These are phyloP conservation scores for Trididemnum clinides DNA, from an alignment of 23 tunicate genomes.

Conservation along the genomic window DNA sequence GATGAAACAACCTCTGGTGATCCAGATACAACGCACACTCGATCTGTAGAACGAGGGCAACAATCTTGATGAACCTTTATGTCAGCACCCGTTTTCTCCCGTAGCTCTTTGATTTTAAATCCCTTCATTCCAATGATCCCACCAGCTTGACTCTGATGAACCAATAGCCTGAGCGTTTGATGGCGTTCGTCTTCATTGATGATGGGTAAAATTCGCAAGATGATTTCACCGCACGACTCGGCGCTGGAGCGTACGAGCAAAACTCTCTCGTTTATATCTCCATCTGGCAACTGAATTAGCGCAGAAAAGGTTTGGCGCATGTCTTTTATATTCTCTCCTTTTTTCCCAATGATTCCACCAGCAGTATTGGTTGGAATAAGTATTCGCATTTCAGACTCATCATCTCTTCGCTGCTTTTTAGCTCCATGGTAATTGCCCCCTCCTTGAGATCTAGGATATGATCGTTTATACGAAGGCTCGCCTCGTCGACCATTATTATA, in stretches of 20 bases:
- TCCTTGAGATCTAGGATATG: conserved; percentile 40
- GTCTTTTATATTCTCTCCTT: conserved; percentile 80
- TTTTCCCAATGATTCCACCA: conserved; percentile 90
- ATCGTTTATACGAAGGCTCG: conserved; percentile 64
- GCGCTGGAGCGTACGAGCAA: conserved; percentile 64
- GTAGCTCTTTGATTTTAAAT: conserved; percentile 81
- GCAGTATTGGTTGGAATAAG: conserved; percentile 75
- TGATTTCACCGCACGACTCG: conserved; percentile 85
- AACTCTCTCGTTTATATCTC: conserved; percentile 69
- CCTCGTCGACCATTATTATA: too few species aligned
- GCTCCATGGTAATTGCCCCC: conserved; percentile 40
- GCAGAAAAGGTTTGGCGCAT: conserved; percentile 82
- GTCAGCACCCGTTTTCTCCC: conserved; percentile 89
- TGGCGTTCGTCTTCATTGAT: conserved; percentile 31
- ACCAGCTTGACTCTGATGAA: conserved; percentile 94
- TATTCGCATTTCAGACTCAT: conserved; percentile 64
- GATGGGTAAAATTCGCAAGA: conserved; percentile 65
- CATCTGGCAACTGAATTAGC: conserved; percentile 87
- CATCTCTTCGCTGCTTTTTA: conserved; percentile 40
- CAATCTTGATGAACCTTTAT: conserved; percentile 87
- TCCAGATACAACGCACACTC: conserved; percentile 77
- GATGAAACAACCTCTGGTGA: conserved; percentile 74
- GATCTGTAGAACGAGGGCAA: conserved; percentile 81
- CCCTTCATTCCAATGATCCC: conserved; percentile 84
- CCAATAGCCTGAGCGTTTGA: conserved; percentile 56